These are phyloP conservation scores for Cyclophora punctaria DNA, from an alignment of 2,888 invertebrate species.

Conservation along the genomic window DNA sequence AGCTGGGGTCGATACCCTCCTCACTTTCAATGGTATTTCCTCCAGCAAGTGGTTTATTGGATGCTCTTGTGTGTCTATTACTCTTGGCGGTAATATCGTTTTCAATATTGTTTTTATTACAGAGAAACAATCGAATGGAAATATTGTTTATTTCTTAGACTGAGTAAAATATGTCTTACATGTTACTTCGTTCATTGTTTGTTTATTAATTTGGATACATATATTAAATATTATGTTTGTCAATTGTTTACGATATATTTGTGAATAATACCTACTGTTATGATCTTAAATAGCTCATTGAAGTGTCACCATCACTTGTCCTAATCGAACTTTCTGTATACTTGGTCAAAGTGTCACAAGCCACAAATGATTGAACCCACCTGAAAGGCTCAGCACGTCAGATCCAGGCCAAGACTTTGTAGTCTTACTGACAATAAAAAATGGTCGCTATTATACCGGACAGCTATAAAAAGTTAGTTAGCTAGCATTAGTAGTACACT, in stretches of 20 bases:
- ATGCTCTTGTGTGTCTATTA: too few relatives aligned
- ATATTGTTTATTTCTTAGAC: neutral
- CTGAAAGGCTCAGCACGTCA: neutral
- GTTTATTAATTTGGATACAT: too few relatives aligned
- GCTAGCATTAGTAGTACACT: neutral
- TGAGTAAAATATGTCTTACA: neutral
- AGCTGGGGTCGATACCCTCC: slow-evolving; percentile 12
- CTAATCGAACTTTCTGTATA: neutral
- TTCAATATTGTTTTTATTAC: neutral
- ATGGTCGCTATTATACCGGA: neutral
- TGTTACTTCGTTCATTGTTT: too few relatives aligned
- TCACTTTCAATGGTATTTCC: slow-evolving; percentile 11
- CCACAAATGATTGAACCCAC: neutral
- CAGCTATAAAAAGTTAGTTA: neutral
- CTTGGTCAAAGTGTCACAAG: neutral
- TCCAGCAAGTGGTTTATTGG: neutral
- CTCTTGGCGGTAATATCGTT: neutral
- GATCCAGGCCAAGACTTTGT: neutral
- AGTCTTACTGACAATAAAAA: neutral
- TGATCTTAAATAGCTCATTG: too few relatives aligned
- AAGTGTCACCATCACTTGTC: neutral
- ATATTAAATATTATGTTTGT: too few relatives aligned
- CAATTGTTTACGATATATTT: too few relatives aligned
- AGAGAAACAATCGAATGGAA: neutral
- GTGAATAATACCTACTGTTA: too few relatives aligned